Base-by-base conservation (phyloP, 2,797 vertebrate genomes). In the Microhierax caerulescens region DNA sequence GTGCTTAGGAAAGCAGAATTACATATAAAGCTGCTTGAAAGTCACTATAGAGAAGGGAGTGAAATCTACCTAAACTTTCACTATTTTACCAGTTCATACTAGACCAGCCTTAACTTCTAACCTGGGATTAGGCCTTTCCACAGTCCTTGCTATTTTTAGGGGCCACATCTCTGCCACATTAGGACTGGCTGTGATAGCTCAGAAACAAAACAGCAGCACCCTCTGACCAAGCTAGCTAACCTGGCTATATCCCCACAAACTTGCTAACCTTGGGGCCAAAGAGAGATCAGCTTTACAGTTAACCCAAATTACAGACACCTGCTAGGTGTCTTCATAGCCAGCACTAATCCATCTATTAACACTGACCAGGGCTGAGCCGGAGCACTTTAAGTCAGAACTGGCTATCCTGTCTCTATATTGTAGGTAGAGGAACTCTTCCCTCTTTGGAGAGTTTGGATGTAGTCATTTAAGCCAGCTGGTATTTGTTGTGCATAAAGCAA, bases 191-290 rank as follows among this genome's bases (percentile, higher is more conserved):
- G 8, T 7, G 19, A 30, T 1, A 41, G 34, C 15, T 28, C 27
- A 47, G 15, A 51, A 2, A 9, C 43, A 51, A 47, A 85, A 22
- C 13, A 43, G 24, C 21, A 59, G 13, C 24, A 50, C 23, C 9
- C 7, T 8, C 13, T 6, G 2, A 13, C 2, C 10, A 45, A n/a
- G 1, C 3, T 23, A 47, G 4, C n/a, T 56, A 47, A 51, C 7
- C n/a, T 3, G 3, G 2, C 23, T 21, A 0, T 1, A 15, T 7
- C n/a, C 8, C n/a, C 36, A 13, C 20, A 80, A 12, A 34, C 20
- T 8, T n/a, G 0, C 7, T 43, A 56, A n/a, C 9, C 7, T 54
- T 17, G 1, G 5, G 2, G 4, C 1, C 4, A 0, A 5, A 7
- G 22, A 43, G 27, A 68, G 37, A 59, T 45, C 24, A 67, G 24